phyloP scores from a whole-genome alignment of 2,888 invertebrate genomes.

The Brachycybe producta region DNA sequence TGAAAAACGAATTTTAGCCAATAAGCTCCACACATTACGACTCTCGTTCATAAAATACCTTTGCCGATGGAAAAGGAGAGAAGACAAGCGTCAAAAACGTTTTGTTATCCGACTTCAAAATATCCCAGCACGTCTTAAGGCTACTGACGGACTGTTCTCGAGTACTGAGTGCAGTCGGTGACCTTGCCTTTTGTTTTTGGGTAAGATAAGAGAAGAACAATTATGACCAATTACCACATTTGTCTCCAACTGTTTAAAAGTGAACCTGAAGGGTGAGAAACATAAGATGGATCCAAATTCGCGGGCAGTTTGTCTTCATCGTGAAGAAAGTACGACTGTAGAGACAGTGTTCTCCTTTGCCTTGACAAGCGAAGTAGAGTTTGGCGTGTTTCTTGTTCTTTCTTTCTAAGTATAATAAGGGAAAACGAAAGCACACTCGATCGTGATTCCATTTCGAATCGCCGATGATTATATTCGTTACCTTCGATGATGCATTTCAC shows the following conservation, averaged over 20 bases:
- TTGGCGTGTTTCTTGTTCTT: slow-evolving; percentile 76
- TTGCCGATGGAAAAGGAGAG: slow-evolving; percentile 79
- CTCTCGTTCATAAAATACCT: slow-evolving; percentile 41
- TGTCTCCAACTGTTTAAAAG: slow-evolving; percentile 27
- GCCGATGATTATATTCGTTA: slow-evolving; percentile 27
- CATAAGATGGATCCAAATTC: slow-evolving; percentile 92
- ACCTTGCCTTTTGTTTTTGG: slow-evolving; percentile 54
- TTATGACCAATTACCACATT: neutral
- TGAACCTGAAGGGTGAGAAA: slow-evolving; percentile 72
- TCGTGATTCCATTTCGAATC: slow-evolving; percentile 18
- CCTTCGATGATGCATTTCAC: slow-evolving; percentile 89
- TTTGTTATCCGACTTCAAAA: slow-evolving; percentile 77
- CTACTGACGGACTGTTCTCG: slow-evolving; percentile 68
- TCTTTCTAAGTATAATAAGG: slow-evolving; percentile 44
- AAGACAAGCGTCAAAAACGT: slow-evolving; percentile 82
- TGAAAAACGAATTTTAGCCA: slow-evolving; percentile 20
- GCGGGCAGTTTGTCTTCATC: slow-evolving; percentile 58
- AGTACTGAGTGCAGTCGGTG: slow-evolving; percentile 61
- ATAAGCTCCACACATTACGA: too few species aligned
- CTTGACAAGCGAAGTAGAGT: slow-evolving; percentile 78
- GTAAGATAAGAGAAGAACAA: neutral
- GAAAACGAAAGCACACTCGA: slow-evolving; percentile 1
- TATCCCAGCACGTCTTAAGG: slow-evolving; percentile 86
- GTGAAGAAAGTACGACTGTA: slow-evolving; percentile 55
- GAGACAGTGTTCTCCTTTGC: slow-evolving; percentile 68